Percentiles rank a stretch among this genome's conserved stretches.
phyloP scores from a whole-genome alignment of 1,140 invertebrate species.

The Penaeus chinensis region DNA sequence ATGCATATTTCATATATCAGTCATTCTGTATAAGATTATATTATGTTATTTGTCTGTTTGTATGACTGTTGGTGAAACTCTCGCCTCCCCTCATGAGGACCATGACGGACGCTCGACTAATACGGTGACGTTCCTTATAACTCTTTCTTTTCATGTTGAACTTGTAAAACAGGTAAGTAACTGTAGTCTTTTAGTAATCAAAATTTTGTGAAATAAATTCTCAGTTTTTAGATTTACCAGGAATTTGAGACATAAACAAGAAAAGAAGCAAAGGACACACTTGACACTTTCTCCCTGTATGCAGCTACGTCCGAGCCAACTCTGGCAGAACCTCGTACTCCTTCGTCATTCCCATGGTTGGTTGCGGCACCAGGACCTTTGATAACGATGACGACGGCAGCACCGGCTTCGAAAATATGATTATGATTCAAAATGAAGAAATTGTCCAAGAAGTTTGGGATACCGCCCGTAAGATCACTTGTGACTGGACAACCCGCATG shows the following conservation, averaged over 20 bases:
- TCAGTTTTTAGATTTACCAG: too few relatives aligned
- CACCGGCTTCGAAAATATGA: constrained; percentile 66
- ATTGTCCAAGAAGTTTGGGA: constrained; percentile 72
- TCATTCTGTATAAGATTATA: not conserved
- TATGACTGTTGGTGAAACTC: constrained; percentile 36
- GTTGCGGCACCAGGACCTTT: constrained; percentile 73
- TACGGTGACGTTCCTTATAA: constrained; percentile 49
- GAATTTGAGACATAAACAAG: constrained; percentile 19
- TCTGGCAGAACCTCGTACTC: constrained; percentile 61
- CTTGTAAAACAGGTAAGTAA: constrained; percentile 35
- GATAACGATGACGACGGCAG: constrained; percentile 71
- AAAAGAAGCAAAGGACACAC: not conserved
- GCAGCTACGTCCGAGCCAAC: constrained; percentile 63
- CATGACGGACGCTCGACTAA: constrained; percentile 31
- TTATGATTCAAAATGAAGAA: constrained; percentile 64
- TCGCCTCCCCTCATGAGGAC: constrained; percentile 3
- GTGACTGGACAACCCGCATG: constrained; percentile 65
- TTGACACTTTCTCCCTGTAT: constrained; percentile 34
- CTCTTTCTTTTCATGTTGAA: constrained; percentile 36
- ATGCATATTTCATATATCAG: too few relatives aligned
- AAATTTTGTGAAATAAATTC: constrained; percentile 7
- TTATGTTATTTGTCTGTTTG: constrained; percentile 18
- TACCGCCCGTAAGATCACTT: constrained; percentile 75
- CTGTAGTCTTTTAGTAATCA: not conserved
- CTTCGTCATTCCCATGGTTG: constrained; percentile 75